Evolutionary conservation across 1,140 invertebrate genomes (phyloP), one percentile per base, ranked within the genome.

Genomic region (Manduca sexta): DNA sequence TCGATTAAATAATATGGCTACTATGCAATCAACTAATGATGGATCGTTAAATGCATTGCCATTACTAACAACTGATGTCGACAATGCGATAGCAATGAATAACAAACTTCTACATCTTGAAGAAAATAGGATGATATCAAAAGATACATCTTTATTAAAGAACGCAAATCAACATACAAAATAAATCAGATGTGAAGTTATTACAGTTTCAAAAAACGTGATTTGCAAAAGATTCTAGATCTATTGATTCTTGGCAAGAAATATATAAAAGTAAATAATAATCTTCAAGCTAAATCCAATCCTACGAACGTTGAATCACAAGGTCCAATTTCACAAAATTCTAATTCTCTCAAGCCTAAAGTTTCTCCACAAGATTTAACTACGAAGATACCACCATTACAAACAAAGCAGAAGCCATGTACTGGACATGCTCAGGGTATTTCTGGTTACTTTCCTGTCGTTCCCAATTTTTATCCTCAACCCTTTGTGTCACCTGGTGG

Each of bases 1-100:
- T 13, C 52, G 49, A 65, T 64, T 69, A 71, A 73, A 54, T 60
- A 64, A 64, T 57, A 41, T 50, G 30, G 21, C 21, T 53, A 42
- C 42, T 44, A 45, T 45, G 43, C 44, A 56, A 64, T 64, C 54
- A 61, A 38, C 40, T 70, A 60, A 66, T 53, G 56, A 65, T 48
- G 26, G 40, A 45, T 7, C 18, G 10, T 12, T 30, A 40, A 16
- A 35, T 33, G 41, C 49, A 52, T 44, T 49, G 30, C 48, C 44
- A 58, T 18, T 42, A 37, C 14, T 51, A 6, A 41, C 18, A 0
- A 38, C 18, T 35, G 10, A 29, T 39, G 14, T 18, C 2, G 31
- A 37, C 26, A 43, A 42, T 16, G n/a, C 21, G n/a, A n/a, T 17
- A 29, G 38, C 5, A n/a, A 18, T 31, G 15, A 13, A 37, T 5